Conservation (phyloP, 2,797 vertebrate species). For the Heterohyrax brucei region DNA sequence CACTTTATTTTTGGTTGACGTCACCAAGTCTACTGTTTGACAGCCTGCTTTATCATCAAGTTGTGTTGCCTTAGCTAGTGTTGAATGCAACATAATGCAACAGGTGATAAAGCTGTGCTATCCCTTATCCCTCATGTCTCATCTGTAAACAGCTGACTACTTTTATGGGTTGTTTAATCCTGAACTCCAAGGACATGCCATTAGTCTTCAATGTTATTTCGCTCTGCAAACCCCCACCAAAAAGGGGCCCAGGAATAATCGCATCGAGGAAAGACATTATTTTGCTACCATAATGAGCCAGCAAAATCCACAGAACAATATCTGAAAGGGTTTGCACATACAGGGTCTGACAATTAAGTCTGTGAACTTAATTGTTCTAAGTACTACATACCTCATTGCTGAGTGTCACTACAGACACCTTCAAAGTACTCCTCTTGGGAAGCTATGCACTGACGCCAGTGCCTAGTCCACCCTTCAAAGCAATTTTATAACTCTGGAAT, state of each 20-base stretch:
- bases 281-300: neutral
- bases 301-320: neutral
- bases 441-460: no score
- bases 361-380: no score
- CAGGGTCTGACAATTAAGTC: no score
- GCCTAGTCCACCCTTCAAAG: no score
- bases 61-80: neutral
- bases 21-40: accelerated
- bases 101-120: neutral
- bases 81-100: neutral
- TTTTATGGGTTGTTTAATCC: conserved; percentile 14
- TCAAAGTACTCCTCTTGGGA: no score
- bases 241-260: neutral
- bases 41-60: neutral
- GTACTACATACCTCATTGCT: no score
- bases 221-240: neutral
- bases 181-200: neutral
- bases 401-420: no score
- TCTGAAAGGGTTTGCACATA: neutral
- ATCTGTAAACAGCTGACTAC: neutral
- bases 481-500: no score
- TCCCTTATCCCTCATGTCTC: neutral
- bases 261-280: neutral
- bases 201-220: conserved; percentile 26
- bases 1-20: accelerated